These are phyloP conservation scores for Pachliopta kotzebuea DNA, from an alignment of 2,888 invertebrate species.

Conservation along the genomic window DNA sequence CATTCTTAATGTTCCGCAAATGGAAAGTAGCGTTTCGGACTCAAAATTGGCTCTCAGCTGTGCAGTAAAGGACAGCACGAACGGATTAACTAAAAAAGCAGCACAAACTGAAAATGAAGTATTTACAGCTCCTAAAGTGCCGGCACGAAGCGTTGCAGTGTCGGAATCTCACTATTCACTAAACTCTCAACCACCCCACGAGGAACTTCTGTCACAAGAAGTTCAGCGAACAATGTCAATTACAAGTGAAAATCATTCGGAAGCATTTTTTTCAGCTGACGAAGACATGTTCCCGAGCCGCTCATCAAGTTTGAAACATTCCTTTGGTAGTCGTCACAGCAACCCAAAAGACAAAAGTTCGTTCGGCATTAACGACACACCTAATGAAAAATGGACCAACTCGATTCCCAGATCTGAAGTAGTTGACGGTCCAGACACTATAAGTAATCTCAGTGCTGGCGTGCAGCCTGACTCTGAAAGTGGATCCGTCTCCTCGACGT, in stretches of 20 bases:
- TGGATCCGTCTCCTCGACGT: slow-evolving; percentile 90
- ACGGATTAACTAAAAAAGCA: slow-evolving; percentile 51
- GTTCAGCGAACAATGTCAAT: slow-evolving; percentile 92
- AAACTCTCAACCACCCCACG: slow-evolving; percentile 78
- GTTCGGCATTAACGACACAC: slow-evolving; percentile 72
- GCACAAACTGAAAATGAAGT: slow-evolving; percentile 49
- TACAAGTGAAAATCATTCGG: slow-evolving; percentile 94
- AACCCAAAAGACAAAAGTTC: slow-evolving; percentile 78
- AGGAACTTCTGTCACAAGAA: slow-evolving; percentile 81
- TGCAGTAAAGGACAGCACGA: slow-evolving; percentile 78
- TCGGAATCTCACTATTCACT: slow-evolving; percentile 86
- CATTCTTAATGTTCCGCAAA: slow-evolving; percentile 77
- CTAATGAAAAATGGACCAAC: slow-evolving; percentile 66
- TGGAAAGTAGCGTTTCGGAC: slow-evolving; percentile 92
- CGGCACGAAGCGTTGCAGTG: slow-evolving; percentile 75
- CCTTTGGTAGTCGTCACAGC: slow-evolving; percentile 75
- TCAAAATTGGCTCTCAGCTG: slow-evolving; percentile 91
- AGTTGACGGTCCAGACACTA: slow-evolving; percentile 61
- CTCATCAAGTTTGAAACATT: slow-evolving; percentile 85
- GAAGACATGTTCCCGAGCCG: slow-evolving; percentile 89
- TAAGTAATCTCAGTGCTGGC: slow-evolving; percentile 63
- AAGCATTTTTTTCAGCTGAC: slow-evolving; percentile 96
- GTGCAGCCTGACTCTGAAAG: slow-evolving; percentile 86
- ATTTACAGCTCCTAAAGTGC: slow-evolving; percentile 64
- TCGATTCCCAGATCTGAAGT: slow-evolving; percentile 61